Base-by-base conservation (phyloP, 2,888 invertebrate genomes). In the Brenthis hecate region DNA sequence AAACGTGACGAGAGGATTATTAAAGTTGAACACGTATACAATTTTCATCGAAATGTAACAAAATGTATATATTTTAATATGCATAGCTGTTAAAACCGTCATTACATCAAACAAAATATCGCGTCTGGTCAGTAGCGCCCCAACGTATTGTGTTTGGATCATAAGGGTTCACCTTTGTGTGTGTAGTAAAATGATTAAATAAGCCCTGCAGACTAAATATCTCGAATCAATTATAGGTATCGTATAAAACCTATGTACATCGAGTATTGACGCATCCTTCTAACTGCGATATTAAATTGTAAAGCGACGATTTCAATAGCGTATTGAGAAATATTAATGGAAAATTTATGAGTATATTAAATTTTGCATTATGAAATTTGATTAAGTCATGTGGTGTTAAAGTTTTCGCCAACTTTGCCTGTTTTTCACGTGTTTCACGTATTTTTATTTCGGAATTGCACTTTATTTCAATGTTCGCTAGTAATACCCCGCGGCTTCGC, bases 101-200 rank as follows among this genome's bases (percentile, higher is more conserved):
- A 54, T 62, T 32, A 60, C 68, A 68, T 68, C 65, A 68, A 68
- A 65, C 68, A 65, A 65, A 69, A 56, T 62, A 19, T 48, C 19
- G 23, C 63, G 58, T 62, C 63, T 66, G 58, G 70, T 70, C 66
- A 70, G 66, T 70, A 16, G 55, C 66, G 56, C 70, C 65, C 65
- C 62, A 66, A 57, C 58, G 51, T 54, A 66, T 66, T 69, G 62
- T 69, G 11, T 36, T 14, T 43, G 66, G 65, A 58, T 69, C 66
- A 58, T 48, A 54, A 66, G 69, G 69, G 69, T 65, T 63, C 54
- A 58, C 62, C 48, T 32, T 23, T 68, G 64, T 56, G 63, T 64
- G 60, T 8, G 65, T 68, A 57, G 51, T 58, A 50, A 60, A 65
- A 69, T 69, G 51, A 69, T 69, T 60, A 68, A 68, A 68, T 68